A percentile compares a stretch with the other conserved stretches of the same genome.
Evolutionary conservation across 2,797 vertebrate species (phyloP).

Genomic region (Gymnoscopelus microlampas): DNA sequence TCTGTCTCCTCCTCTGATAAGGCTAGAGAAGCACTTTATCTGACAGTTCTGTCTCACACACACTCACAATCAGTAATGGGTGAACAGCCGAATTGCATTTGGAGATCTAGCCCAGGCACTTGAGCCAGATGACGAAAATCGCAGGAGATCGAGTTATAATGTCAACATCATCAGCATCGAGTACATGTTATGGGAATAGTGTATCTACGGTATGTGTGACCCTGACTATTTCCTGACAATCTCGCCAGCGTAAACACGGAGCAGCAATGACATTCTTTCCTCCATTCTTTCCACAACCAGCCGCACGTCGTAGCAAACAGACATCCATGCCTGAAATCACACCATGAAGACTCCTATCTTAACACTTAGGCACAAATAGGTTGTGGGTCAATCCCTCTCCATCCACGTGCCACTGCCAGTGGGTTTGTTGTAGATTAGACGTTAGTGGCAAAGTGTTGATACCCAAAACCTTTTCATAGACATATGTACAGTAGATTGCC

Average conservation of each 20-base stretch:
- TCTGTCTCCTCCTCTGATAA: slow-evolving; percentile 30
- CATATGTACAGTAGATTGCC: slow-evolving; percentile 27
- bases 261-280: slow-evolving; percentile 10
- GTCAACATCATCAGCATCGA: slow-evolving; percentile 50
- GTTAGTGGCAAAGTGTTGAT: slow-evolving; percentile 21
- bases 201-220: slow-evolving; percentile 8
- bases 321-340: slow-evolving; percentile 14
- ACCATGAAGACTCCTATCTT: slow-evolving; percentile 28
- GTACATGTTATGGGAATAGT: slow-evolving; percentile 14
- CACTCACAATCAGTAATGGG: slow-evolving; percentile 18
- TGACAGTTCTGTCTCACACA: slow-evolving; percentile 13
- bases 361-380: slow-evolving; percentile 37
- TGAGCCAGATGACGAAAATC: background rate
- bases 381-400: slow-evolving; percentile 47
- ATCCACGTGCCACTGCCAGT: slow-evolving; percentile 39
- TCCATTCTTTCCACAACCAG: slow-evolving; percentile 35
- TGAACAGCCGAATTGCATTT: slow-evolving; percentile 13
- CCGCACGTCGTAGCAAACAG: slow-evolving; percentile 26
- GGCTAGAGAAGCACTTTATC: slow-evolving; percentile 1
- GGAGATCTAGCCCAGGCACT: background rate
- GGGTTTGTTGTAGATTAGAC: slow-evolving; percentile 22
- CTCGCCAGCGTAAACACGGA: slow-evolving; percentile 17
- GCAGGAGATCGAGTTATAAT: slow-evolving; percentile 36
- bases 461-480: slow-evolving; percentile 16
- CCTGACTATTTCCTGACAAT: slow-evolving; percentile 24